phyloP scores from a whole-genome alignment of 2,888 invertebrate genomes.

The Keiferia lycopersicella region DNA sequence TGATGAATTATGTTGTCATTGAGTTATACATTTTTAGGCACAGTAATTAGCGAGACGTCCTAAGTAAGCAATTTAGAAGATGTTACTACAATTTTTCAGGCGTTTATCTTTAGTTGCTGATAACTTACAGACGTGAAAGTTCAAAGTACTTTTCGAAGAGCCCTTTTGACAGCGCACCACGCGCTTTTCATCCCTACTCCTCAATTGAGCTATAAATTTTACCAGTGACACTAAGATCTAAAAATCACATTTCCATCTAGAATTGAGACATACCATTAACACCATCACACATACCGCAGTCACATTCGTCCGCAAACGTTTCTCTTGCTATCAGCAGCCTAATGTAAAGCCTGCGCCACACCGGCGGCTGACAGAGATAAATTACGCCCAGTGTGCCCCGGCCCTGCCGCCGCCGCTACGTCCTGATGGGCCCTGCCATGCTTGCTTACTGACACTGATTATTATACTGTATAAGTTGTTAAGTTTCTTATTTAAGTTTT shows the following conservation, averaged over 20 bases:
- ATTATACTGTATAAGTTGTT: not conserved
- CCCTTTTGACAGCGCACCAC: too few species aligned
- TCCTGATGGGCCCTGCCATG: not conserved
- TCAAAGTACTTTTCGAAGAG: too few species aligned
- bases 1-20: too few species aligned
- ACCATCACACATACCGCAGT: not conserved
- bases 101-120: too few species aligned
- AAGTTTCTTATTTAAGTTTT: not conserved
- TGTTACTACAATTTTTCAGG: too few species aligned
- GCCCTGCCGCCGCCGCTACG: not conserved
- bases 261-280: not conserved
- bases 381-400: conserved; percentile 28
- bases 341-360: conserved; percentile 53
- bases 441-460: not conserved
- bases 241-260: not conserved
- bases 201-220: too few species aligned
- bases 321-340: conserved; percentile 33
- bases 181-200: too few species aligned
- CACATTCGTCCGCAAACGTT: conserved; percentile 12
- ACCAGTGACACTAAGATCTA: too few species aligned
- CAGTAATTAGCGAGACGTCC: too few species aligned
- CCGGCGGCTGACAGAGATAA: conserved; percentile 38
- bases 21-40: too few species aligned
- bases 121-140: too few species aligned
- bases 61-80: too few species aligned